Base-by-base conservation (phyloP, 2,888 invertebrate species). In the Nemotelus pantherinus region DNA sequence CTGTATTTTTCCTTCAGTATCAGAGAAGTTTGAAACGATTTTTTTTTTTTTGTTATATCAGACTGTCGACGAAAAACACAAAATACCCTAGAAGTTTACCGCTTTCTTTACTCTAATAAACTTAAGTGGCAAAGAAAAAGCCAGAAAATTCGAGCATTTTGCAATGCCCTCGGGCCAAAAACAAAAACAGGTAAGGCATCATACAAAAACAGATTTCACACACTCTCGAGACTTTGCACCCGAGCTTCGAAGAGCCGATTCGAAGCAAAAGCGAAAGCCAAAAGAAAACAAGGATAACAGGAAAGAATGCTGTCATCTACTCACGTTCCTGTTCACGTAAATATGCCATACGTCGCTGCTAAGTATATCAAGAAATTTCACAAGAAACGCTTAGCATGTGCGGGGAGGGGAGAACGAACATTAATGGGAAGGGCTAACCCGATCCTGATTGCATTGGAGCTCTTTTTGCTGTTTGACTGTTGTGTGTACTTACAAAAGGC, bases 21-120 rank as follows among this genome's bases (percentile, higher is more conserved):
- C 25, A 25, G 25, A 25, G 25, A 25, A 25, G 25, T 25, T 4
- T 70, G 64, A 64, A 60, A 76, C 78, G 53, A 57, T n/a, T 65
- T 44, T n/a, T 43, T 70, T 25, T 60, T 45, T 72, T 45, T 77
- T 79, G 75, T 79, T 79, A 77, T 1, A 25, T 77, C 74, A 77
- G 65, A 65, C 71, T 74, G 74, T 71, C 68, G 60, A 47, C 71
- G 78, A 60, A 79, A 79, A 79, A 77, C 77, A 77, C 55, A 55
- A 75, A 75, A 77, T 63, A 63, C 77, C 71, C 53, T 10, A 70
- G 77, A 76, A 58, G 76, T 57, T 72, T 76, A 74, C 76, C 76
- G 76, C 76, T 76, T 79, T 76, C 76, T 65, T 76, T 60, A 67
- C 77, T 79, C 79, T 79, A 79, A 79, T 79, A 79, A 79, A 79